Conservation (phyloP, 2,113 vertebrate species). For the Nycticebus coucang region DNA sequence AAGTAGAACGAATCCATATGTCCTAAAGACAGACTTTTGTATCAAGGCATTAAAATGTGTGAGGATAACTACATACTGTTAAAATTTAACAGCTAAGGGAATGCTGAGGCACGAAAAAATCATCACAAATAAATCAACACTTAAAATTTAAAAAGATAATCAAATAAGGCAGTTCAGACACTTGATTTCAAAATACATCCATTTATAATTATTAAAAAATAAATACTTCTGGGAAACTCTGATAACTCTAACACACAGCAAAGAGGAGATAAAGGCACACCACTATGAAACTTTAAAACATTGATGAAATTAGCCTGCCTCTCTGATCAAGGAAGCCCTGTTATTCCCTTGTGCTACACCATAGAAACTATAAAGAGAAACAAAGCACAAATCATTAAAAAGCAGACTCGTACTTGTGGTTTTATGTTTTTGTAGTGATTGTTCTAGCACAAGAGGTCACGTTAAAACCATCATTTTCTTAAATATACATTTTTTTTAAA, state of each 20-base stretch:
- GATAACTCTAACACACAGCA: slow-evolving; percentile 91
- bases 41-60: background rate
- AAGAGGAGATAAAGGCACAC: slow-evolving; percentile 91
- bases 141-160: slow-evolving; percentile 47
- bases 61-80: background rate
- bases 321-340: slow-evolving; percentile 80
- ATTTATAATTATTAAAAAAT: slow-evolving; percentile 68
- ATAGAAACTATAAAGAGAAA: slow-evolving; percentile 85
- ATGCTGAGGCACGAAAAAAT: slow-evolving; percentile 20
- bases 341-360: slow-evolving; percentile 82
- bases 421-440: slow-evolving; percentile 83
- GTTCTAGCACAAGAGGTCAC: slow-evolving; percentile 83
- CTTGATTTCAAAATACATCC: slow-evolving; percentile 77
- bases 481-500: slow-evolving; percentile 75
- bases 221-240: slow-evolving; percentile 90
- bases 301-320: slow-evolving; percentile 88
- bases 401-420: slow-evolving; percentile 83
- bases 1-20: slow-evolving; percentile 51
- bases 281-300: slow-evolving; percentile 90
- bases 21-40: slow-evolving; percentile 59
- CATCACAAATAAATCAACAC: slow-evolving; percentile 35
- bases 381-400: slow-evolving; percentile 85
- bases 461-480: slow-evolving; percentile 79
- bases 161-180: slow-evolving; percentile 63
- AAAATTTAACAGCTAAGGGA: slow-evolving; percentile 54